Evolutionary conservation across 2,113 vertebrate genomes (phyloP).

Genomic region (Electrona antarctica): DNA sequence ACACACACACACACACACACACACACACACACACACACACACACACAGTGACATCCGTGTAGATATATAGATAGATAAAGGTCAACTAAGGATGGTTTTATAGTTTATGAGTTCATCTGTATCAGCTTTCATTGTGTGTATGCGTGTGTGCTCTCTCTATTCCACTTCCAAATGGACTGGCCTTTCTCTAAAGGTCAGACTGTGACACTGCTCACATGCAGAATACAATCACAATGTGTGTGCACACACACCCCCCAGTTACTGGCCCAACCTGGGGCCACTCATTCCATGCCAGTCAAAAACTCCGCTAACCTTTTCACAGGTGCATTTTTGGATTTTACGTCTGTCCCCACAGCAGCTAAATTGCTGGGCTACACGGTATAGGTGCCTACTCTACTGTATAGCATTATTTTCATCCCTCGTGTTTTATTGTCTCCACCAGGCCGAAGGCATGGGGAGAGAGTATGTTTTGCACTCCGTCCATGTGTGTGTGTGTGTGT

Average conservation of each 20-base stretch:
- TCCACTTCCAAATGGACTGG: slow-evolving; percentile 61
- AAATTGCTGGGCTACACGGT: background rate
- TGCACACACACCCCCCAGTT: slow-evolving; percentile 40
- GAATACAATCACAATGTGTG: slow-evolving; percentile 39
- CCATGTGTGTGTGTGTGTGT: no score
- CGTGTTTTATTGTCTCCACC: no score
- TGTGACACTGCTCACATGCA: slow-evolving; percentile 72
- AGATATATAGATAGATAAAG: slow-evolving; percentile 46
- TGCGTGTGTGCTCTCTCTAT: slow-evolving; percentile 55
- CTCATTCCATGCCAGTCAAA: slow-evolving; percentile 30
- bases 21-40: no score
- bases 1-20: no score
- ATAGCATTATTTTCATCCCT: no score
- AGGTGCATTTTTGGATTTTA: slow-evolving; percentile 14
- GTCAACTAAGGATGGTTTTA: slow-evolving; percentile 58
- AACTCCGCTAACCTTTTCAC: slow-evolving; percentile 51
- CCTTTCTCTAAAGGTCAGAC: slow-evolving; percentile 73
- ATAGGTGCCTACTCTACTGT: no score
- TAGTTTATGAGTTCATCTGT: slow-evolving; percentile 52
- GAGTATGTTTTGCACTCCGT: no score
- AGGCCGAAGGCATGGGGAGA: no score
- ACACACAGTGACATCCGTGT: no score
- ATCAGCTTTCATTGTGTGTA: slow-evolving; percentile 52
- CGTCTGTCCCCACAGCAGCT: slow-evolving; percentile 2
- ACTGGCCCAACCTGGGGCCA: slow-evolving; percentile 30